Percentiles rank a stretch among this genome's conserved stretches.
Evolutionary conservation across 2,113 vertebrate genomes (phyloP).

Genomic region (Morone saxatilis): DNA sequence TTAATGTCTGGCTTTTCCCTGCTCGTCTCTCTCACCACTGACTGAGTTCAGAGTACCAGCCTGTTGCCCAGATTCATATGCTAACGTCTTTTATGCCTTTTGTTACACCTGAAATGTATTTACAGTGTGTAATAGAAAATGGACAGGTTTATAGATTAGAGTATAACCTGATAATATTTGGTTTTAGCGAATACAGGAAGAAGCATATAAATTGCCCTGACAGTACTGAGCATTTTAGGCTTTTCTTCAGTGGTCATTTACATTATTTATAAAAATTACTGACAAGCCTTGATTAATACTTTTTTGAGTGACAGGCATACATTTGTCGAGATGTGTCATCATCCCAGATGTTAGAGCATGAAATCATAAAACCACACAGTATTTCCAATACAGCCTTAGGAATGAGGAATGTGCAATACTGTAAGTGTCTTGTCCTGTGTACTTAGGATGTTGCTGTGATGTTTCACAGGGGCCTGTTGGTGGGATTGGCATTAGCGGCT

Average conservation of each 20-base stretch:
- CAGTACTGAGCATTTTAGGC: background rate
- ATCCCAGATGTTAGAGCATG: background rate
- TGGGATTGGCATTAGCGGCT: constrained; percentile 90
- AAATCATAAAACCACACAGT: background rate
- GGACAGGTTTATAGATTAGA: background rate
- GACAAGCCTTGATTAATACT: background rate
- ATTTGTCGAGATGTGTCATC: background rate
- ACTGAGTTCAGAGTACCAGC: background rate
- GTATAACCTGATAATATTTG: too few species aligned
- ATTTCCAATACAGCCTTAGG: background rate
- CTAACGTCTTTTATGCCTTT: background rate
- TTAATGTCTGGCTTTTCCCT: background rate
- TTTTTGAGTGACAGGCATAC: background rate
- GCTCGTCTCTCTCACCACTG: background rate
- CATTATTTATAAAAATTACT: background rate
- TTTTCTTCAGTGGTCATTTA: background rate
- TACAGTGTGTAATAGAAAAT: background rate
- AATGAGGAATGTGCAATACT: constrained; percentile 25
- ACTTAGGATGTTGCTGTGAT: constrained; percentile 69
- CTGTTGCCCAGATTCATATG: background rate
- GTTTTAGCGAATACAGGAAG: background rate
- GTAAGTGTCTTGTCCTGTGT: constrained; percentile 49
- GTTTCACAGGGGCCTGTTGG: constrained; percentile 91
- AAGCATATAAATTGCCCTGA: background rate
- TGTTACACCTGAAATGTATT: background rate